Conservation (phyloP, 2,797 vertebrate species). For the Sebastes vulpes region DNA sequence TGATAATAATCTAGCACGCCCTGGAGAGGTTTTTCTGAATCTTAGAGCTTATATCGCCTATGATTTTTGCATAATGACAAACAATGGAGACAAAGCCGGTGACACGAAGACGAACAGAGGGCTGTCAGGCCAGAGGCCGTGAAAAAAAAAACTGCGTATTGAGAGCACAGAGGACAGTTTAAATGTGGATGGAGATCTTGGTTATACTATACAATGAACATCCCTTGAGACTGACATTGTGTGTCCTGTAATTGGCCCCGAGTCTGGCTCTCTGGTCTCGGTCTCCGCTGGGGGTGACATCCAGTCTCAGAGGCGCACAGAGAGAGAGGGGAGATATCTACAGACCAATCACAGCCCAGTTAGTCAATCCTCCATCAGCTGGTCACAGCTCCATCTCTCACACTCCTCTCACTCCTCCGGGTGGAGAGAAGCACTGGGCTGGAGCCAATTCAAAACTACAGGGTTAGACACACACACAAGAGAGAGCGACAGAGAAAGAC, state of each 20-base stretch:
- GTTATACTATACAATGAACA: constrained; percentile 36
- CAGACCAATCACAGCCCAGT: constrained; percentile 65
- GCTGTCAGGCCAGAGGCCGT: neutral
- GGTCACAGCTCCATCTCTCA: constrained; percentile 66
- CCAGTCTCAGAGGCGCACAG: constrained; percentile 61
- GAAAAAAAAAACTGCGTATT: neutral
- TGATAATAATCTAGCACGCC: constrained; percentile 47
- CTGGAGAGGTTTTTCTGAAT: constrained; percentile 38
- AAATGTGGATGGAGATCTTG: constrained; percentile 47
- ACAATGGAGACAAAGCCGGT: constrained; percentile 29
- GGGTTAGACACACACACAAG: constrained; percentile 35
- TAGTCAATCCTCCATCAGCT: constrained; percentile 72
- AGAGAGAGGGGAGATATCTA: constrained; percentile 39
- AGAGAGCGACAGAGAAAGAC: constrained; percentile 48
- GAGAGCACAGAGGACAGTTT: constrained; percentile 18
- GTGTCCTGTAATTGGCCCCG: constrained; percentile 65
- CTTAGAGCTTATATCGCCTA: neutral
- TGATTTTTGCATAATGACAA: constrained; percentile 31
- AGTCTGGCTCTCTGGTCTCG: constrained; percentile 43
- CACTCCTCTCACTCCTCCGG: constrained; percentile 53
- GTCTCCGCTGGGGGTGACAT: constrained; percentile 52
- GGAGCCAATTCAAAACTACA: constrained; percentile 71
- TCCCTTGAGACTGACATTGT: constrained; percentile 63
- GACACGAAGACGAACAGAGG: neutral
- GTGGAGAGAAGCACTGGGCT: constrained; percentile 62